Percentiles rank a stretch among this genome's conserved stretches.
These are phyloP conservation scores for Drosophila rubida DNA, from an alignment of 2,888 invertebrate genomes.

Conservation along the genomic window DNA sequence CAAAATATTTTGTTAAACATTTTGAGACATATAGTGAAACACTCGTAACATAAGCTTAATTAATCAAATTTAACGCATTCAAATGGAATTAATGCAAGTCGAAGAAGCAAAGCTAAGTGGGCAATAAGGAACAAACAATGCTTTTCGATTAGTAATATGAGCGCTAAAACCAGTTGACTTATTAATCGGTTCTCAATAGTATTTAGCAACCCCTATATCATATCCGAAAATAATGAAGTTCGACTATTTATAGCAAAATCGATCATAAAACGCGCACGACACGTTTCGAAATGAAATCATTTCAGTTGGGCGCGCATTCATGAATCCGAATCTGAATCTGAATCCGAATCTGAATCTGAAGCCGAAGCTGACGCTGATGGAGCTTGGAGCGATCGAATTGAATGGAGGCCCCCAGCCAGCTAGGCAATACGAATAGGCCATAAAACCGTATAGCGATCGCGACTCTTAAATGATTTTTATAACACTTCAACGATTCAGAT, in stretches of 20 bases:
- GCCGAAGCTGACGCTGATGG: not conserved
- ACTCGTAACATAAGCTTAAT: not conserved
- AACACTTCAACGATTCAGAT: constrained; percentile 65
- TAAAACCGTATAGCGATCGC: constrained; percentile 42
- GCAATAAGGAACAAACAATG: too few species aligned
- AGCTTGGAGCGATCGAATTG: not conserved
- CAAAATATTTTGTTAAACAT: too few species aligned
- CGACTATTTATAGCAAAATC: constrained; percentile 54
- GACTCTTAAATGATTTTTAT: constrained; percentile 76
- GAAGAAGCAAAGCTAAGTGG: too few species aligned
- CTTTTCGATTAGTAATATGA: constrained; percentile 1
- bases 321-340: constrained; percentile 11
- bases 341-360: constrained; percentile 8
- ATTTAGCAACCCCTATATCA: constrained; percentile 16
- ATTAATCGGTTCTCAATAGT: constrained; percentile 14
- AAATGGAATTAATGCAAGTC: too few species aligned
- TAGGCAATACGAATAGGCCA: constrained; percentile 21
- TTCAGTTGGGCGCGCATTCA: constrained; percentile 77
- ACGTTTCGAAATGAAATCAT: constrained; percentile 83
- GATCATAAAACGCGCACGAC: constrained; percentile 71
- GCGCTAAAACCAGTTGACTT: constrained; percentile 9
- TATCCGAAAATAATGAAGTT: constrained; percentile 27
- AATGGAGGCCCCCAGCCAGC: constrained; percentile 12
- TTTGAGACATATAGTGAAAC: too few species aligned
- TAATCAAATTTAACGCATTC: not conserved